phyloP scores from a whole-genome alignment of 2,113 vertebrate genomes.

The Syngnathus floridae region DNA sequence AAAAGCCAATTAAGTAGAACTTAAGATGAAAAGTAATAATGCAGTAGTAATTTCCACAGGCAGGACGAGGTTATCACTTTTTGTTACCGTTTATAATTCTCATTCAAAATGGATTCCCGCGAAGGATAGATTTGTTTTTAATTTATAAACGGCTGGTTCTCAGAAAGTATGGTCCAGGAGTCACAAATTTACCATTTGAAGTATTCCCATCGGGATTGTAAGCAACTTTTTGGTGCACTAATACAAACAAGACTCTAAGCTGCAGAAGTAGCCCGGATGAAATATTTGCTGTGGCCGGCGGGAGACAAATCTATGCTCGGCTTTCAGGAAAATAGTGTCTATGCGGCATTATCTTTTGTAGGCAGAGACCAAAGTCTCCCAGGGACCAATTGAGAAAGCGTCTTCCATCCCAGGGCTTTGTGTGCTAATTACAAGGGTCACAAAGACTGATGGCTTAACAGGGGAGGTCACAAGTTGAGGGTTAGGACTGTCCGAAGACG shows the following conservation, averaged over 20 bases:
- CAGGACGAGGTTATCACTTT: too few species aligned
- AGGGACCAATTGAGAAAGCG: slow-evolving; percentile 66
- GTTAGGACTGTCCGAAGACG: slow-evolving; percentile 34
- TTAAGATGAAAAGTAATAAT: neutral
- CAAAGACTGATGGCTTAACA: slow-evolving; percentile 67
- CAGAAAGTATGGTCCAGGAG: neutral
- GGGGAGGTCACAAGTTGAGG: slow-evolving; percentile 50
- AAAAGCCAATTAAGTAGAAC: neutral
- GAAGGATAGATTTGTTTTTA: neutral
- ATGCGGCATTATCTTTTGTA: slow-evolving; percentile 68
- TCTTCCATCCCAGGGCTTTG: slow-evolving; percentile 58
- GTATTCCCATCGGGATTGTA: slow-evolving; percentile 49
- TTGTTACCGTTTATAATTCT: neutral
- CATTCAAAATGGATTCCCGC: neutral
- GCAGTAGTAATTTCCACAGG: neutral
- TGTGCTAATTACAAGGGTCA: slow-evolving; percentile 69
- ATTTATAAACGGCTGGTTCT: too few species aligned
- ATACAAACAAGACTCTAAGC: slow-evolving; percentile 60
- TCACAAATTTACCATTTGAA: slow-evolving; percentile 5
- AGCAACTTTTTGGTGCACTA: slow-evolving; percentile 59
- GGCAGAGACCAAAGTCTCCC: slow-evolving; percentile 58
- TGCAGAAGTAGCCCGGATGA: slow-evolving; percentile 56
- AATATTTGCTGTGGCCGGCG: slow-evolving; percentile 65
- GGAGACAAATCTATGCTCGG: slow-evolving; percentile 67
- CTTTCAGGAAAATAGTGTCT: slow-evolving; percentile 67